A percentile compares a stretch with the other conserved stretches of the same genome.
Evolutionary conservation across 2,797 vertebrate species (phyloP).

Genomic region (Rallus crepitans): DNA sequence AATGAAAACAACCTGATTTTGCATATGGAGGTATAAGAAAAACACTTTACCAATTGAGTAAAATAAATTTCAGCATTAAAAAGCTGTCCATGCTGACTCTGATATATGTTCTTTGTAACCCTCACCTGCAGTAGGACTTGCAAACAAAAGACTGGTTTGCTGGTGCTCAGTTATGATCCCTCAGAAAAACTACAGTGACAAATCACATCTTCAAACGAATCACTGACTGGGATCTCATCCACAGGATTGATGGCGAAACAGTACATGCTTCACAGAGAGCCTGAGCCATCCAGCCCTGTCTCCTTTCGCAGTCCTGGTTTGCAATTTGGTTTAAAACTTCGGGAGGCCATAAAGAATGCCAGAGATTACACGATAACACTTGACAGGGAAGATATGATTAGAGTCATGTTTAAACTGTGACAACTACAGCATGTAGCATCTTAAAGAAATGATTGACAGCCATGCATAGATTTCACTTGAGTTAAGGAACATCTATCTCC

Average conservation of each 20-base stretch:
- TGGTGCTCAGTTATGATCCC: neutral
- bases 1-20: neutral
- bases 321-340: constrained; percentile 39
- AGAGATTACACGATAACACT: constrained; percentile 10
- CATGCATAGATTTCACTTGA: neutral
- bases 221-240: neutral
- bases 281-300: neutral
- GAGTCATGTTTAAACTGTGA: constrained; percentile 8
- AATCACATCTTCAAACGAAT: neutral
- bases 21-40: neutral
- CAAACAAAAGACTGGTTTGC: neutral
- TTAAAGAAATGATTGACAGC: constrained; percentile 37
- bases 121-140: neutral
- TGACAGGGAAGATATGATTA: constrained; percentile 42
- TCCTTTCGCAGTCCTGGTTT: constrained; percentile 8
- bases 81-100: neutral
- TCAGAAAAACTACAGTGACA: neutral
- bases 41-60: neutral
- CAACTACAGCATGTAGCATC: neutral
- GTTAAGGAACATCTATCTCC: constrained; percentile 11
- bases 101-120: neutral
- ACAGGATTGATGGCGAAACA: neutral
- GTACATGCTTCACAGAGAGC: neutral
- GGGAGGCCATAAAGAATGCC: constrained; percentile 12
- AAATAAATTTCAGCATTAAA: neutral